Evolutionary conservation across 2,888 invertebrate species (phyloP).

Genomic region (Chesias legatella): DNA sequence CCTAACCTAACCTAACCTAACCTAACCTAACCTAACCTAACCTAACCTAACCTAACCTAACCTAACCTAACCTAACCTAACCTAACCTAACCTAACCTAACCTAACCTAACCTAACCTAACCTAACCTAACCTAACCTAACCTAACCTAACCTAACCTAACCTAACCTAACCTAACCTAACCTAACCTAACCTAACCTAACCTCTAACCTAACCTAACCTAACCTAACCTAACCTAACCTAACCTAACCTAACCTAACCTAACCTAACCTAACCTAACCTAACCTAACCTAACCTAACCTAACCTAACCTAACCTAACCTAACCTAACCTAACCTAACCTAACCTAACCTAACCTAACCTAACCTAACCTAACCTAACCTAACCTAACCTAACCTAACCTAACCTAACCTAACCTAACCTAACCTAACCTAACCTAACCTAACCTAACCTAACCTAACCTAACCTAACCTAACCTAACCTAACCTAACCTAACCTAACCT

Average conservation of each 20-base stretch:
- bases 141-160: conserved; percentile 1
- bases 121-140: conserved; percentile 1
- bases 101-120: conserved; percentile 1
- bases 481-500: conserved; percentile 1
- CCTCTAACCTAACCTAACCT: conserved; percentile 1
- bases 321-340: conserved; percentile 1
- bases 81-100: conserved; percentile 1
- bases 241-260: conserved; percentile 1
- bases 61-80: conserved; percentile 1
- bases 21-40: conserved; percentile 1
- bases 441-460: conserved; percentile 1
- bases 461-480: conserved; percentile 1
- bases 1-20: conserved; percentile 1
- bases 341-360: conserved; percentile 1
- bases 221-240: conserved; percentile 1
- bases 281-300: conserved; percentile 1
- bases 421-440: conserved; percentile 1
- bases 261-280: conserved; percentile 1
- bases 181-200: conserved; percentile 1
- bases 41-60: conserved; percentile 1
- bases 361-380: conserved; percentile 1
- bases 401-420: conserved; percentile 1
- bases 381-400: conserved; percentile 1
- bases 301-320: background rate
- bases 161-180: conserved; percentile 1